Evolutionary conservation across 2,888 invertebrate genomes (phyloP), one percentile per base, ranked within the genome.

Genomic region (Oscheius sp.): DNA sequence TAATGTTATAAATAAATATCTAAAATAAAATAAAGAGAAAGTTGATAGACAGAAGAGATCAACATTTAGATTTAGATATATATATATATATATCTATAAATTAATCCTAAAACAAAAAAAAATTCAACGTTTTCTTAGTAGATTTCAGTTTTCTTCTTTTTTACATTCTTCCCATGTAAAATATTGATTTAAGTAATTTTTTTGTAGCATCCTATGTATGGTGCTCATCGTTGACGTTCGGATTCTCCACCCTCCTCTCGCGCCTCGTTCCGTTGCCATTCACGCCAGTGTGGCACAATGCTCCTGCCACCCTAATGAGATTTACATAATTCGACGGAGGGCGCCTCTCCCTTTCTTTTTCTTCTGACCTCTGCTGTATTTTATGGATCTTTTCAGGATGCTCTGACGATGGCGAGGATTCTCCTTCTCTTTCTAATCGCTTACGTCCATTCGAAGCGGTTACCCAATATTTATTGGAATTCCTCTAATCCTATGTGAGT

Each of bases 401-500:
- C 59, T 24, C 14, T 59, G 59, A 50, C n/a, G 33, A 49, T 64
- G 64, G 64, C 33, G 0, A n/a, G 12, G 6, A 9, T 36, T 9
- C 36, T 64, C 14, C 33, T 64, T 9, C 28, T 64, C 20, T 54
- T 64, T 36, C 17, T 64, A 32, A 44, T 64, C 2, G 51, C 51
- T 30, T 64, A 38, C 32, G 54, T 54, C 12, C 56, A 50, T 41
- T 17, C 71, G 20, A 77, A 77, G 64, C 70, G 73, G 24, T 57
- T 77, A 61, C 77, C 77, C 22, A 70, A 74, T 67, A 73, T 77
- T 64, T 73, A 74, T 49, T 77, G 77, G 77, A 77, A 74, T 61
- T 77, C 74, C 3, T 74, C 74, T 30, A 77, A 77, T 72, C 70
- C 77, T 9, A 68, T 77, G 77, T 77, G 61, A 77, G 77, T 74